Conservation (phyloP, 2,113 vertebrate species). For the Phylloscopus whistleri region DNA sequence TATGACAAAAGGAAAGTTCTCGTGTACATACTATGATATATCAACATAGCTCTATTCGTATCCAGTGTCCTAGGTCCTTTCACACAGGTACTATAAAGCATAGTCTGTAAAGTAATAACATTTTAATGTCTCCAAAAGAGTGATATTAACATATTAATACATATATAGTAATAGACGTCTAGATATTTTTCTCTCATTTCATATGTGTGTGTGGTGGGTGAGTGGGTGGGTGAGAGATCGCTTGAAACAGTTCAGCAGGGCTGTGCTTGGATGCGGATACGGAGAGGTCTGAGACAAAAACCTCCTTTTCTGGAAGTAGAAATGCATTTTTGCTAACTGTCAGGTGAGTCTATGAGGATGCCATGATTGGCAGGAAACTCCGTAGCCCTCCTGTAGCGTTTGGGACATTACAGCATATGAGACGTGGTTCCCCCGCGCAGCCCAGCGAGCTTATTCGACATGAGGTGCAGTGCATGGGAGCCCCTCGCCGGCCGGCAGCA, state of each 20-base stretch:
- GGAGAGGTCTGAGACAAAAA: conserved; percentile 33
- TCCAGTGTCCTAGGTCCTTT: conserved; percentile 86
- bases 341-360: conserved; percentile 39
- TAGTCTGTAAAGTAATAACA: conserved; percentile 80
- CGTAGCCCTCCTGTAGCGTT: conserved; percentile 17
- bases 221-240: conserved; percentile 45
- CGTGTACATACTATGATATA: conserved; percentile 79
- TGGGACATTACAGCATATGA: conserved; percentile 47
- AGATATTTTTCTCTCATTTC: conserved; percentile 67
- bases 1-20: conserved; percentile 78
- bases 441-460: conserved; percentile 54
- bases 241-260: conserved; percentile 69
- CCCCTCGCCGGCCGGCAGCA: conserved; percentile 29
- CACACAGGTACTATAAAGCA: conserved; percentile 85
- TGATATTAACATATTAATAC: conserved; percentile 82
- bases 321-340: conserved; percentile 39
- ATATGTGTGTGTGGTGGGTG: conserved; percentile 46
- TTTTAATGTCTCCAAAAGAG: conserved; percentile 73
- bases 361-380: conserved; percentile 27
- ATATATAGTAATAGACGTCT: conserved; percentile 74
- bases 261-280: conserved; percentile 18
- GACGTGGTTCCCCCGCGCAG: not conserved
- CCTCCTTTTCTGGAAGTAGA: conserved; percentile 9
- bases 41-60: conserved; percentile 82
- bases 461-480: conserved; percentile 76